A percentile compares a stretch with the other conserved stretches of the same genome.
These are phyloP conservation scores for Copidosoma aretas DNA, from an alignment of 2,888 invertebrate genomes.

Conservation along the genomic window DNA sequence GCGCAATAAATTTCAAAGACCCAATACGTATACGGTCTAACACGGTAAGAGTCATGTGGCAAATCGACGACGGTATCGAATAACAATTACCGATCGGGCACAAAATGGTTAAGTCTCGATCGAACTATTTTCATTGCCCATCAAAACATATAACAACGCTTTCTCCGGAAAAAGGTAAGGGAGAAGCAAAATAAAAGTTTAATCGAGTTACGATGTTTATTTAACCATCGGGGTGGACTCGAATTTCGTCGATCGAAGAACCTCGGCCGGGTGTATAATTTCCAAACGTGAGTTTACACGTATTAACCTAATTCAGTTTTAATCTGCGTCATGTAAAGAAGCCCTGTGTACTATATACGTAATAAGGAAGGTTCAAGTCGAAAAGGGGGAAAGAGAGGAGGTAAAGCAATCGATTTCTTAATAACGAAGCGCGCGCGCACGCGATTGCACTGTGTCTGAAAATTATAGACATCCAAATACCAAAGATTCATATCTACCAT, in stretches of 20 bases:
- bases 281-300: constrained; percentile 6
- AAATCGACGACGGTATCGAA: not conserved
- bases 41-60: not conserved
- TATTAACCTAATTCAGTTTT: constrained; percentile 29
- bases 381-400: not conserved
- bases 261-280: constrained; percentile 13
- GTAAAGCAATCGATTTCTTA: constrained; percentile 30
- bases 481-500: constrained; percentile 32
- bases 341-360: not conserved
- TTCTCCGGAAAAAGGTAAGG: not conserved
- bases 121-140: not conserved
- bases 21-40: too few species aligned
- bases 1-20: too few species aligned
- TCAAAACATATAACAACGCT: not conserved
- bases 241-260: not conserved
- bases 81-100: not conserved
- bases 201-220: not conserved
- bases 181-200: not conserved
- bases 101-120: not conserved
- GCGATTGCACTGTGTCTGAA: constrained; percentile 30
- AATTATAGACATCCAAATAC: constrained; percentile 33
- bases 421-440: constrained; percentile 14
- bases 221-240: not conserved
- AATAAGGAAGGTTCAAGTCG: not conserved
- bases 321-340: constrained; percentile 20